Percentiles rank a stretch among this genome's conserved stretches.
Evolutionary conservation across 1,140 invertebrate species (phyloP).

Genomic region (Drosophila aff.): DNA sequence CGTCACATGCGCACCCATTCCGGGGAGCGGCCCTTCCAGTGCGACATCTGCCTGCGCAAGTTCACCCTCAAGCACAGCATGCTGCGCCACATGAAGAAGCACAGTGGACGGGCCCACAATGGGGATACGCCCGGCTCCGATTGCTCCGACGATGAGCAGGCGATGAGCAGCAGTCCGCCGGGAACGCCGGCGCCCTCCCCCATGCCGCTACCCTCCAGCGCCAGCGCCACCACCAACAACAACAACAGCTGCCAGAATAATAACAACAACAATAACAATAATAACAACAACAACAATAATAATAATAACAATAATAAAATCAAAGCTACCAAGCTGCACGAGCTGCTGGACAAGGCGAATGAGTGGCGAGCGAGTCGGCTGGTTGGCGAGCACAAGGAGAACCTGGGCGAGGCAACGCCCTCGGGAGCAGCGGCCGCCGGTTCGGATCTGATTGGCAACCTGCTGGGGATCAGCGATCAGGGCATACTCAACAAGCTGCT

Average conservation of each 20-base stretch:
- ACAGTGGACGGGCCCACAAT: slow-evolving; percentile 86
- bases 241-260: slow-evolving; percentile 59
- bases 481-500: slow-evolving; percentile 95
- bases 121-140: slow-evolving; percentile 79
- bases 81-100: slow-evolving; percentile 95
- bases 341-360: slow-evolving; percentile 72
- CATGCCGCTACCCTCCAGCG: slow-evolving; percentile 4
- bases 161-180: slow-evolving; percentile 62
- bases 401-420: slow-evolving; percentile 78
- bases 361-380: slow-evolving; percentile 80
- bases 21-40: slow-evolving; percentile 90
- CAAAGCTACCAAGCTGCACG: slow-evolving; percentile 69
- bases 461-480: slow-evolving; percentile 94
- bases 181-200: slow-evolving; percentile 21
- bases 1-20: slow-evolving; percentile 96
- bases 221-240: slow-evolving; percentile 59
- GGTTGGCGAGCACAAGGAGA: slow-evolving; percentile 86
- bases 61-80: slow-evolving; percentile 98
- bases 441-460: slow-evolving; percentile 94
- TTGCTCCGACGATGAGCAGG: slow-evolving; percentile 85
- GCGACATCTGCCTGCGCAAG: slow-evolving; percentile 91
- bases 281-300: slow-evolving; percentile 15
- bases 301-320: slow-evolving; percentile 40
- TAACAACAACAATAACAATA: slow-evolving; percentile 43
- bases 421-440: slow-evolving; percentile 85